Evolutionary conservation across 2,113 vertebrate genomes (phyloP), one percentile per base, ranked within the genome.

Genomic region (Gasterosteus nipponicus): DNA sequence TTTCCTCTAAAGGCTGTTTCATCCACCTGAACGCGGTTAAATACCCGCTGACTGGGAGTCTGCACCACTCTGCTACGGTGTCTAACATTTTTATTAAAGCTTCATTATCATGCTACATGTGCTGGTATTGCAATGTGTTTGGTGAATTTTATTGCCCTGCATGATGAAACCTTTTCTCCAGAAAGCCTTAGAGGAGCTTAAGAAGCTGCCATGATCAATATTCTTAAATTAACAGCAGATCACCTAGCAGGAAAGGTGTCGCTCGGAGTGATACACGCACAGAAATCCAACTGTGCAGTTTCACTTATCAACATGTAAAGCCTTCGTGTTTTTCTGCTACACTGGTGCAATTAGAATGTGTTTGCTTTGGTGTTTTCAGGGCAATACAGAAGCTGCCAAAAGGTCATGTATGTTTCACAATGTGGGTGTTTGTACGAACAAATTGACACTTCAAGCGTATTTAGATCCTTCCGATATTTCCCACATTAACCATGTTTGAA

Each of bases 191-290:
- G 19, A 46, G 65, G 44, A 49, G 59, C 31, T 64, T 72, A 58
- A 26, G 5, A 67, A 33, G 29, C 70, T 39, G 44, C 49, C 19
- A 14, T 38, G 29, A 65, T 81, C 74, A 73, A 80, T 73, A 70
- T 70, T 77, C 69, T 64, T 78, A 49, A 38, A 64, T 82, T 41
- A 76, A 73, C 51, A 59, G 44, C 44, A 79, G 39, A 67, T 75
- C 31, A 67, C 66, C 67, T 74, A 29, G 73, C 9, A 10, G 49
- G 39, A 74, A 46, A 56, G 38, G 44, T 63, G 68, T 59, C 8
- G 11, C 51, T 56, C 8, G 10, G 4, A 11, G 56, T 60, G 44
- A 53, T 53, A 22, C 60, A 61, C 3, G 12, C 39, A 18, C 57
- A 42, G 18, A 53, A 41, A 33, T 22, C 33, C 61, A 18, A 12